phyloP scores from a whole-genome alignment of 2,797 vertebrate genomes.

The Labroides dimidiatus region DNA sequence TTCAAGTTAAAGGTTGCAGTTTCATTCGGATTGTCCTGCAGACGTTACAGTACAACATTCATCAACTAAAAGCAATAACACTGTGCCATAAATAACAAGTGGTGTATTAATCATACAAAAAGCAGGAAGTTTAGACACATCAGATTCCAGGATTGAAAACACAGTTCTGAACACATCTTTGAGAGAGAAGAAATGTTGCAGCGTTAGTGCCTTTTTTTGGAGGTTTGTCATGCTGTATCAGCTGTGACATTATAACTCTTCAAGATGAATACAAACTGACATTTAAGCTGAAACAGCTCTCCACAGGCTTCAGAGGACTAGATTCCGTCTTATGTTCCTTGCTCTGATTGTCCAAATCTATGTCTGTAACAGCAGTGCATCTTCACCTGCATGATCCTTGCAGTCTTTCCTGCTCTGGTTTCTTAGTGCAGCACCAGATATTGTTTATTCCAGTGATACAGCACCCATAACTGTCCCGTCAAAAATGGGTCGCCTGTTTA shows the following conservation, averaged over 20 bases:
- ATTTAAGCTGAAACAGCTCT: background rate
- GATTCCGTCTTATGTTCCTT: constrained; percentile 4
- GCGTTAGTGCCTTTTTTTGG: constrained; percentile 60
- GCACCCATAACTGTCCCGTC: constrained; percentile 50
- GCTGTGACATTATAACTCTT: constrained; percentile 7
- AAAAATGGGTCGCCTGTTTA: constrained; percentile 39
- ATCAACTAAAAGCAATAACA: constrained; percentile 53
- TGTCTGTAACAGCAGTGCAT: constrained; percentile 46
- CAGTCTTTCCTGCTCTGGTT: constrained; percentile 44
- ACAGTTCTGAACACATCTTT: constrained; percentile 34
- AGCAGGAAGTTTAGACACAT: constrained; percentile 30
- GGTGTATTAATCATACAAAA: constrained; percentile 54
- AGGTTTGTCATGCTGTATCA: constrained; percentile 30
- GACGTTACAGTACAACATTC: constrained; percentile 71
- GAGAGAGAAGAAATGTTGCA: constrained; percentile 17
- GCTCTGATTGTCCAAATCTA: constrained; percentile 28
- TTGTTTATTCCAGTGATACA: constrained; percentile 70
- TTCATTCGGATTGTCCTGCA: constrained; percentile 67
- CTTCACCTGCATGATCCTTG: constrained; percentile 20
- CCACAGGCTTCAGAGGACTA: constrained; percentile 14
- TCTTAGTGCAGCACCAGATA: constrained; percentile 71
- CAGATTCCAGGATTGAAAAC: constrained; percentile 37
- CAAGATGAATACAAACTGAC: background rate
- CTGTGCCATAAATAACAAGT: constrained; percentile 75
- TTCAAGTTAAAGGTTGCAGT: constrained; percentile 73